Evolutionary conservation across 2,888 invertebrate species (phyloP).

Genomic region (Augochlorella aurata): DNA sequence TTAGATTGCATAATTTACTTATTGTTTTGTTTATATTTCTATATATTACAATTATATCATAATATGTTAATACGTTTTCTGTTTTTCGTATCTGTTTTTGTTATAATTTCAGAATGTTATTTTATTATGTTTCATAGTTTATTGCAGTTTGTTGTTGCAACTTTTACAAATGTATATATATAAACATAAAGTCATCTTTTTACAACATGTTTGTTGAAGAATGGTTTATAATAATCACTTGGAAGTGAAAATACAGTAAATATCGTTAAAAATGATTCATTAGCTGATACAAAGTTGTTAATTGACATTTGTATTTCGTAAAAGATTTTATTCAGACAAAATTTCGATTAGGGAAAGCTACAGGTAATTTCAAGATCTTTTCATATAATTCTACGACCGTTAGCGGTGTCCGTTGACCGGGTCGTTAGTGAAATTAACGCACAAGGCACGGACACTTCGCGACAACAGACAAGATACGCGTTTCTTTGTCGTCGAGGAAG

Average conservation of each 20-base stretch:
- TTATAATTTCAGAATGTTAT: background rate
- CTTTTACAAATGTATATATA: background rate
- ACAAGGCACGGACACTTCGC: slow-evolving; percentile 51
- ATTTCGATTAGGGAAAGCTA: background rate
- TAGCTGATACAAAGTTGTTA: background rate
- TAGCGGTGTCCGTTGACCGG: slow-evolving; percentile 22
- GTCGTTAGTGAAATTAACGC: slow-evolving; percentile 58
- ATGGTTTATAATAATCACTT: background rate
- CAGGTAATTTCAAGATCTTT: background rate
- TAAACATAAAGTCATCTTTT: background rate
- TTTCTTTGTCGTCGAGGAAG: slow-evolving; percentile 66
- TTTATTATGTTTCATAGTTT: background rate
- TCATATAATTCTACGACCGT: background rate
- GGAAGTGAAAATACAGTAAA: background rate
- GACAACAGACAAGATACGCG: slow-evolving; percentile 54
- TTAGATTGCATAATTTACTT: background rate
- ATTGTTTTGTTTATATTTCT: background rate
- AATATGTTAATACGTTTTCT: background rate
- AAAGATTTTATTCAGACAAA: background rate
- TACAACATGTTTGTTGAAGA: background rate
- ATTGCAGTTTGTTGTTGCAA: background rate
- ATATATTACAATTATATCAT: background rate
- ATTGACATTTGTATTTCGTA: no score
- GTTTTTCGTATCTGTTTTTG: background rate
- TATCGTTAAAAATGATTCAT: background rate